A percentile compares a stretch with the other conserved stretches of the same genome.
Evolutionary conservation across 2,888 invertebrate species (phyloP).

Genomic region (Ormyrus thymus): DNA sequence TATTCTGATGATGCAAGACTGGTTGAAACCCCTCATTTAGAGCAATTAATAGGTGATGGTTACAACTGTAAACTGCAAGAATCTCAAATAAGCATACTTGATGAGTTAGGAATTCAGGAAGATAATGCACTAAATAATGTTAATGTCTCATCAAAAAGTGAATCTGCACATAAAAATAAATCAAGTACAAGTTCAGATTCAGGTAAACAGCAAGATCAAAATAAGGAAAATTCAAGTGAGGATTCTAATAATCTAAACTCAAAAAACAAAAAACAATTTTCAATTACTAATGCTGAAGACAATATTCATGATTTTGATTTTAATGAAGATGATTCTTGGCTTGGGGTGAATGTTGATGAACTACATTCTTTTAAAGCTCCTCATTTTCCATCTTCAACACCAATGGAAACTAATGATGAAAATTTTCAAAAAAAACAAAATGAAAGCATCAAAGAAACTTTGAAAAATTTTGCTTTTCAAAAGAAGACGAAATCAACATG

Average conservation of each 20-base stretch:
- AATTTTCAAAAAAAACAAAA: background rate
- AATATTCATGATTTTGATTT: conserved; percentile 22
- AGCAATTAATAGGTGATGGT: conserved; percentile 32
- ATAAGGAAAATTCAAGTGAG: background rate
- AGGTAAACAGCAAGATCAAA: background rate
- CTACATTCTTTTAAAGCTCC: conserved; percentile 9
- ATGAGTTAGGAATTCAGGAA: conserved; percentile 15
- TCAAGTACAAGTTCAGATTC: background rate
- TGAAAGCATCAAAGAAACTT: background rate
- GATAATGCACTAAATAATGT: background rate
- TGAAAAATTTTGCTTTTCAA: background rate
- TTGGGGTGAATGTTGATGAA: conserved; percentile 9
- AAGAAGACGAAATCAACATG: background rate
- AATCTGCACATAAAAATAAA: background rate
- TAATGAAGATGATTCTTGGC: conserved; percentile 31
- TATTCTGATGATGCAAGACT: conserved; percentile 67
- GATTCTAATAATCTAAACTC: too few relatives aligned
- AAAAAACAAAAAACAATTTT: background rate
- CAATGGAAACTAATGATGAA: conserved; percentile 3
- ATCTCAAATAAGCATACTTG: conserved; percentile 30
- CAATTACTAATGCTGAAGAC: background rate
- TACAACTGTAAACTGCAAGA: conserved; percentile 12
- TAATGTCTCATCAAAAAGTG: background rate
- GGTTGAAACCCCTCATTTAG: conserved; percentile 58
- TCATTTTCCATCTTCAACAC: conserved; percentile 33